These are phyloP conservation scores for Stenichneumon culpator DNA, from an alignment of 2,888 invertebrate species.

Conservation along the genomic window DNA sequence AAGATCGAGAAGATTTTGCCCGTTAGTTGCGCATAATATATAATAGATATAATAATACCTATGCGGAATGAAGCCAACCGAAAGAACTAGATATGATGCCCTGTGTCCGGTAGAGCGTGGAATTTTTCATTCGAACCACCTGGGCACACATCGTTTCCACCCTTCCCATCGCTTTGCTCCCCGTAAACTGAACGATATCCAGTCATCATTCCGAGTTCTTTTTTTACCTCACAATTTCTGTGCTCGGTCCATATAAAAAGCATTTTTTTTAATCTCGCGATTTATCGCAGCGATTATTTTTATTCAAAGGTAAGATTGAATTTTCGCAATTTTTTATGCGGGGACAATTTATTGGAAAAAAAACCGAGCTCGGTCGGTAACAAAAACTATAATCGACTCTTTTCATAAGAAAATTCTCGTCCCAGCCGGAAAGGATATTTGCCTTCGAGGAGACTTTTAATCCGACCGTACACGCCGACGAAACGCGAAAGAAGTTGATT, in stretches of 20 bases:
- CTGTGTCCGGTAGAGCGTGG: slow-evolving; percentile 72
- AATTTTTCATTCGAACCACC: slow-evolving; percentile 71
- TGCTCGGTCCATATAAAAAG: no score
- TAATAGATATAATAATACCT: slow-evolving; percentile 46
- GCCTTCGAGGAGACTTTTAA: no score
- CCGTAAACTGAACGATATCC: slow-evolving; percentile 14
- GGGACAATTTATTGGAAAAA: neutral
- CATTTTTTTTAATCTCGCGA: neutral
- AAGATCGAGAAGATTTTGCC: slow-evolving; percentile 44
- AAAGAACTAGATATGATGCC: slow-evolving; percentile 74
- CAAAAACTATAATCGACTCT: no score
- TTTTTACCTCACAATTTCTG: neutral
- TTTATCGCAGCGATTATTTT: neutral
- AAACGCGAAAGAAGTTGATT: no score
- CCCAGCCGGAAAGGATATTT: no score
- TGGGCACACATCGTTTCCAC: slow-evolving; percentile 75
- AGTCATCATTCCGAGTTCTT: neutral
- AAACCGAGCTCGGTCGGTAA: neutral
- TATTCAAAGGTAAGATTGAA: no score
- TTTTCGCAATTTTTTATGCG: no score
- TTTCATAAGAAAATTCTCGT: no score
- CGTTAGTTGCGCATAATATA: slow-evolving; percentile 15
- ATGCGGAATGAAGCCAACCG: slow-evolving; percentile 44
- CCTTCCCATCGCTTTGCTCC: neutral
- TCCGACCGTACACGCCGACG: no score